These are phyloP conservation scores for Gavia stellata DNA, from an alignment of 2,113 vertebrate species.

Conservation along the genomic window DNA sequence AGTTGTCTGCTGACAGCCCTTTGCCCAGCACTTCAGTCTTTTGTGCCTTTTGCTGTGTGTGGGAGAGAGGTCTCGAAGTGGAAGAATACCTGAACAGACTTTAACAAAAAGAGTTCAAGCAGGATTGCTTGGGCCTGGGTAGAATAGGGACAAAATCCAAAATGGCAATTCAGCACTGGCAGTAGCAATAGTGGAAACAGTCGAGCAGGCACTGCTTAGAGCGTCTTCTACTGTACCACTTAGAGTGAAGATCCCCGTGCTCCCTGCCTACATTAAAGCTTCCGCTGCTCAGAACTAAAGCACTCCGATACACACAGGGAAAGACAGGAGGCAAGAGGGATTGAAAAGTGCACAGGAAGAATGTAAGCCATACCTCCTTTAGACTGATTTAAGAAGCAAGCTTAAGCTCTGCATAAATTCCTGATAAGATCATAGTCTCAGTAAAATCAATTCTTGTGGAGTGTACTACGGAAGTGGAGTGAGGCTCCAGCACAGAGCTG, in stretches of 20 bases:
- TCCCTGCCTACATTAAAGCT: background rate
- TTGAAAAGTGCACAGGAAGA: background rate
- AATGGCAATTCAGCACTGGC: background rate
- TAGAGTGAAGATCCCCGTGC: background rate
- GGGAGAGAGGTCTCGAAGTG: background rate
- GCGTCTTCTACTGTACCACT: background rate
- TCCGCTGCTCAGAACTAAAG: background rate
- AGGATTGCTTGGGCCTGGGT: background rate
- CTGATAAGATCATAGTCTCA: background rate
- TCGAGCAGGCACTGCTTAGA: background rate
- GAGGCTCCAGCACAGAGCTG: slow-evolving; percentile 1
- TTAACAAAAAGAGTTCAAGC: background rate
- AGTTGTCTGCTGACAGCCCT: background rate
- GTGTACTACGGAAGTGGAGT: background rate
- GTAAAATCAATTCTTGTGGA: background rate
- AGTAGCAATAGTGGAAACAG: background rate
- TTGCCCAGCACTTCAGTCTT: background rate
- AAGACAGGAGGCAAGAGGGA: background rate
- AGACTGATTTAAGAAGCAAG: background rate
- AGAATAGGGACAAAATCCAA: background rate
- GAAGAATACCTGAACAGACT: background rate
- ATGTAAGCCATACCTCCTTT: background rate
- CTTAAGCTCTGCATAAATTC: background rate
- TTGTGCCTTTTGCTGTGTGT: background rate
- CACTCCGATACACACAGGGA: background rate